These are phyloP conservation scores for Branchipolynoe longqiensis DNA, from an alignment of 2,888 invertebrate genomes.

Conservation along the genomic window DNA sequence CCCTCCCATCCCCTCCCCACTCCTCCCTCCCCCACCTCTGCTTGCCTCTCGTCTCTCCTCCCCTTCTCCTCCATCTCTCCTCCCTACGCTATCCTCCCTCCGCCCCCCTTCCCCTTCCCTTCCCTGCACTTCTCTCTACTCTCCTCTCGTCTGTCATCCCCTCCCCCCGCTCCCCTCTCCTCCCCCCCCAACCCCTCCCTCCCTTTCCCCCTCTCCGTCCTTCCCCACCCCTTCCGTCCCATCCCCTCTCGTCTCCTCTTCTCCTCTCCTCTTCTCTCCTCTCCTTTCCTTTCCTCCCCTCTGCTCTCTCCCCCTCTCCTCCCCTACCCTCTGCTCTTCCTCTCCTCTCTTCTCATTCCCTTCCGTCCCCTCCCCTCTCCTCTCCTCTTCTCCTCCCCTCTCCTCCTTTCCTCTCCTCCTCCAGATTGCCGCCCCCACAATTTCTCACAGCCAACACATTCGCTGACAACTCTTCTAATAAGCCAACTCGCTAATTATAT, in stretches of 20 bases:
- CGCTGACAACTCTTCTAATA: too few relatives aligned
- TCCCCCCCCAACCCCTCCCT: too few relatives aligned
- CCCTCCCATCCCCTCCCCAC: too few relatives aligned
- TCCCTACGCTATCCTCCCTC: background rate
- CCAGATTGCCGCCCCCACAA: too few relatives aligned
- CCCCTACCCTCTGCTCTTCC: background rate
- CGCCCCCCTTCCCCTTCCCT: too few relatives aligned
- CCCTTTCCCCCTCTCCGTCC: background rate
- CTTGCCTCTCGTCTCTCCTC: background rate
- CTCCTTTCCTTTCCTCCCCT: conserved; percentile 1
- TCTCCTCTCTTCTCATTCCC: background rate
- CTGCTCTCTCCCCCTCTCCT: too few relatives aligned
- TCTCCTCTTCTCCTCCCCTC: background rate
- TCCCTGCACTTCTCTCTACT: too few relatives aligned
- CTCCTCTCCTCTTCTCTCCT: background rate
- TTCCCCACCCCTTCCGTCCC: background rate
- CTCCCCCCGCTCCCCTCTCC: background rate
- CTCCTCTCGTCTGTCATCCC: background rate
- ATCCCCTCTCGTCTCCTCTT: too few relatives aligned
- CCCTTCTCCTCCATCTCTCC: background rate
- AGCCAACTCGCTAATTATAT: background rate
- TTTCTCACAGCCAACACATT: too few relatives aligned
- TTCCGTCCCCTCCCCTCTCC: background rate
- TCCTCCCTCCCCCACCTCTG: background rate
- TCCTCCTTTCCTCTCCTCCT: conserved; percentile 6